phyloP scores from a whole-genome alignment of 2,113 vertebrate genomes.

The Heteronetta atricapilla region DNA sequence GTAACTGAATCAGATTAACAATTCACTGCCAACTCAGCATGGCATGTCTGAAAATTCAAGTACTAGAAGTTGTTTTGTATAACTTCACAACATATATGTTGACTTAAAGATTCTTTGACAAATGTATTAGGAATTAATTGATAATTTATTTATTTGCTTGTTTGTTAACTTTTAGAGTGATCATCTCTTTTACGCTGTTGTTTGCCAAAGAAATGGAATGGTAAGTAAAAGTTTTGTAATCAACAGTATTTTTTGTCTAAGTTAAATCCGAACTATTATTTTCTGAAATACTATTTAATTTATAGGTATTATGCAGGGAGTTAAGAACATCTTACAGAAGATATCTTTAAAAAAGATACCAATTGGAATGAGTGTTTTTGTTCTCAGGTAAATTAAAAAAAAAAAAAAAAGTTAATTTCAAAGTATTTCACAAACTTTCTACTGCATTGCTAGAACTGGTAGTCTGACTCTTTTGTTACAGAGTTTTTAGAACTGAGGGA shows the following conservation, averaged over 20 bases:
- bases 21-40: neutral
- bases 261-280: neutral
- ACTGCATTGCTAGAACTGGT: neutral
- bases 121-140: neutral
- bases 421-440: neutral
- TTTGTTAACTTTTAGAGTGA: slow-evolving; percentile 1
- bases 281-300: neutral
- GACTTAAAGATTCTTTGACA: neutral
- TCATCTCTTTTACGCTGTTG: slow-evolving; percentile 25
- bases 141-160: neutral
- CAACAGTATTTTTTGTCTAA: neutral
- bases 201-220: slow-evolving; percentile 15
- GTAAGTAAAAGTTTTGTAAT: slow-evolving; percentile 18
- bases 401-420: neutral
- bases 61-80: neutral
- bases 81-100: neutral
- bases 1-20: neutral
- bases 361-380: neutral
- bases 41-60: neutral
- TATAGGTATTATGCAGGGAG: neutral
- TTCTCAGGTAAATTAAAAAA: neutral
- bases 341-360: neutral
- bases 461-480: neutral
- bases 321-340: neutral
- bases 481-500: neutral